Evolutionary conservation across 2,797 vertebrate genomes (phyloP).

Genomic region (Sebastes trivittatus): DNA sequence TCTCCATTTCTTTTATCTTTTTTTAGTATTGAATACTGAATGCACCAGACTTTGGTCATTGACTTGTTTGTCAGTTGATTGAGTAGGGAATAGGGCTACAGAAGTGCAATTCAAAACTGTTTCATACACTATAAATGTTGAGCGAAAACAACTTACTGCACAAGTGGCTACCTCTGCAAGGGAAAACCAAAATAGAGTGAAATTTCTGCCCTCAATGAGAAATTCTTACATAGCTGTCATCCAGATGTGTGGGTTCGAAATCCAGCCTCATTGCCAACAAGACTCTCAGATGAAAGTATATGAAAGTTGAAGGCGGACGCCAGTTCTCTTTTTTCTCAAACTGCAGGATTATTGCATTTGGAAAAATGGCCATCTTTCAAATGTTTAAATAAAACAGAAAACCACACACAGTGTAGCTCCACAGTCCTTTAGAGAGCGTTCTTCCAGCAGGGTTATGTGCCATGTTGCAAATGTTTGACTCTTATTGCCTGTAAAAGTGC

Average conservation of each 20-base stretch:
- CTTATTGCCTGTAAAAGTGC: not conserved
- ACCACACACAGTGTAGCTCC: not conserved
- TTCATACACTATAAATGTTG: not conserved
- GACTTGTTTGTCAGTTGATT: not conserved
- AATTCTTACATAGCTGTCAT: not conserved
- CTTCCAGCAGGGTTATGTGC: not conserved
- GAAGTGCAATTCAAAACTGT: not conserved
- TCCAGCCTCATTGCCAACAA: not conserved
- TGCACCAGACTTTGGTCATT: not conserved
- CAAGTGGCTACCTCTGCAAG: not conserved
- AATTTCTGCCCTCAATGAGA: conserved; percentile 7
- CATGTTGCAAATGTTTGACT: not conserved
- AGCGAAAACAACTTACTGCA: not conserved
- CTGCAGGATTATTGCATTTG: not conserved
- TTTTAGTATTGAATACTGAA: not conserved
- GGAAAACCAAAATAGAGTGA: not conserved
- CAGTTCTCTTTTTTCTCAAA: not conserved
- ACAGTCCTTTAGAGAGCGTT: not conserved
- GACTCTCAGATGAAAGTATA: not conserved
- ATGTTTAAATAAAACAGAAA: conserved; percentile 12
- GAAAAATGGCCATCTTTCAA: not conserved
- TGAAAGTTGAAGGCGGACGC: not conserved
- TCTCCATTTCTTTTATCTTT: too few relatives aligned
- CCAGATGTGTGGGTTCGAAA: conserved; percentile 8
- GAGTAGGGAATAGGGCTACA: not conserved